Evolutionary conservation across 1,140 invertebrate species (phyloP), one percentile per base, ranked within the genome.

Genomic region (Maniola jurtina): DNA sequence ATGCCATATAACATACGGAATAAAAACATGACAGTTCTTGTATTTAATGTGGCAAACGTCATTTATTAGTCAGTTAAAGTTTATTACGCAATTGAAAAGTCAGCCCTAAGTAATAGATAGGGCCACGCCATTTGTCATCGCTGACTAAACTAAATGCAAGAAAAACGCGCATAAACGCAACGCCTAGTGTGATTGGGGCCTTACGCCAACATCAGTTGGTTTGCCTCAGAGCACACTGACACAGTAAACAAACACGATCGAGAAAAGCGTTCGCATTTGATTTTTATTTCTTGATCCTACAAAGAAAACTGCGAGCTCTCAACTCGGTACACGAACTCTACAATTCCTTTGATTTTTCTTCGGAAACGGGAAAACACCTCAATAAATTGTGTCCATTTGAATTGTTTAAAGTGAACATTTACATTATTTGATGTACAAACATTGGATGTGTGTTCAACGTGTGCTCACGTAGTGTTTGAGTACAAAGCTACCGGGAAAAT

Each of bases 141-240:
- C 9, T 42, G 13, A 2, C 40, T 10, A n/a, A 40, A 9, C 10
- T 11, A 40, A 45, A 45, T 11, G 42, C 11, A 11, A 45, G 13
- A 11, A n/a, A 45, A 45, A 45, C 42, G 42, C 13, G 5, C 42
- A n/a, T 13, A 45, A 45, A 45, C 42, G 42, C 42, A 13, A 45
- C 42, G 13, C 40, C 13, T 5, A n/a, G 40, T 52, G 6, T 25
- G 25, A 13, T 33, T 15, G 48, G 5, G 25, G 48, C 48, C 14
- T 79, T 76, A 73, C 73, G 71, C 80, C 71, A 77, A 77, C 72
- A 78, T 64, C 83, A 81, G 86, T 83, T 90, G 88, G 81, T 81
- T 83, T 72, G 75, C 76, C 79, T 90, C 86, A 83, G 69, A 72
- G 66, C 77, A 83, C 85, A 83, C 81, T 76, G 71, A 75, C 71